Evolutionary conservation across 2,113 vertebrate genomes (phyloP), one percentile per base, ranked within the genome.

Genomic region (Gasterosteus nipponicus): DNA sequence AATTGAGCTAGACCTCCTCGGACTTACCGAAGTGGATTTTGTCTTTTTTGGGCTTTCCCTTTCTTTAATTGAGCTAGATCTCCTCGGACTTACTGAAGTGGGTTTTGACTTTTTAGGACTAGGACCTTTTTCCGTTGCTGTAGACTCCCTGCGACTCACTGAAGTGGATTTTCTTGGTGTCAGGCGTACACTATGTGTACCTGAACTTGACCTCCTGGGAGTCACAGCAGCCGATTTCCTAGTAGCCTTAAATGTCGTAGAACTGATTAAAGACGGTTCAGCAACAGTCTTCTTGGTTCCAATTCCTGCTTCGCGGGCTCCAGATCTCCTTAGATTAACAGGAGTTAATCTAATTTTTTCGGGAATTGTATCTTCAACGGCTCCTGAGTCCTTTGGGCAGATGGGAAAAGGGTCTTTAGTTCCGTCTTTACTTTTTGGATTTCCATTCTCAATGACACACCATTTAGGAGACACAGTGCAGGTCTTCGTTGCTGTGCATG

Each of bases 391-490:
- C 56, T 38, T 35, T 18, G 16, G 10, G 5, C 14, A 14, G n/a
- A 65, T 1, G 3, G 26, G 7, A 9, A 57, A 26, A 7, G 12
- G 33, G 65, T 72, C n/a, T 39, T 6, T 10, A 6, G 57, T 7
- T 54, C 12, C 16, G 10, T 63, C 70, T 64, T 47, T 19, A 26
- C 7, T 10, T 15, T 73, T 62, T 46, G 33, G 19, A 57, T 2
- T 1, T 7, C 60, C 56, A 19, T 60, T 54, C 1, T 65, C 54
- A 42, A 76, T 44, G 69, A 18, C 53, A 49, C 1, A 10, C 49
- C 79, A 87, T 41, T 82, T 71, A 1, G 19, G 3, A 39, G 11
- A 54, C 19, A 51, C 29, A 39, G 53, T 14, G 1, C 5, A 5
- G 1, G 5, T n/a, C 1, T 75, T 38, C 2, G n/a, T n/a, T 80